Conservation (phyloP, 2,888 invertebrate species). For the Dasysyrphus albostriatus region DNA sequence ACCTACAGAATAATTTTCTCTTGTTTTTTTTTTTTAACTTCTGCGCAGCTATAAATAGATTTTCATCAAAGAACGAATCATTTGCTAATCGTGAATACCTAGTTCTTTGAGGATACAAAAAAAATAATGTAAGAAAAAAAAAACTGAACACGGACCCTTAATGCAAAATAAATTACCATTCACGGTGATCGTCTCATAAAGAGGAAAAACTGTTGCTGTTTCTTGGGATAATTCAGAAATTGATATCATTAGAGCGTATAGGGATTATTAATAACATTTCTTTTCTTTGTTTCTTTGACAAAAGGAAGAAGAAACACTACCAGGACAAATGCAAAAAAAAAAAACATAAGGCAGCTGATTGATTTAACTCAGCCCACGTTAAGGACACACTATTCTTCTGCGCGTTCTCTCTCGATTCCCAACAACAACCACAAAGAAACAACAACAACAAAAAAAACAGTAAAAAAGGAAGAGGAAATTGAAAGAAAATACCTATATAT, state of each 20-base stretch:
- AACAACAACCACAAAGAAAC: conserved; percentile 1
- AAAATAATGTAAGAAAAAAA: too few relatives aligned
- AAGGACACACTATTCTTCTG: conserved; percentile 28
- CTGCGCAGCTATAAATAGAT: conserved; percentile 72
- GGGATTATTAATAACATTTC: conserved; percentile 40
- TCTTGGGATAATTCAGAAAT: conserved; percentile 30
- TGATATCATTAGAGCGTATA: conserved; percentile 57
- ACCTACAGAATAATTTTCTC: neutral
- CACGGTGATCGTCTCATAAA: conserved; percentile 23
- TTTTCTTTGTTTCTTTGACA: conserved; percentile 50
- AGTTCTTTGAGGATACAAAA: conserved; percentile 24
- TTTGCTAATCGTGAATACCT: conserved; percentile 33
- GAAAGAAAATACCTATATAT: conserved; percentile 67
- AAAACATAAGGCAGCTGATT: conserved; percentile 66
- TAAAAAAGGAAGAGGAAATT: conserved; percentile 59
- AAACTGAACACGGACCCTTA: conserved; percentile 44
- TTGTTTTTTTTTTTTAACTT: conserved; percentile 21
- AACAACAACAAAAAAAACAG: neutral
- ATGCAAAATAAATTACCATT: conserved; percentile 68
- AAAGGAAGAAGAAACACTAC: neutral
- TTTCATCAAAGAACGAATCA: conserved; percentile 28
- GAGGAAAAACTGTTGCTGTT: conserved; percentile 43
- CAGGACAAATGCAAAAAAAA: neutral
- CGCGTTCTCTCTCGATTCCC: conserved; percentile 51
- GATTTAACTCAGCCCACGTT: conserved; percentile 55